Percentiles rank a stretch among this genome's conserved stretches.
phyloP scores from a whole-genome alignment of 92 coral and sea anemone species.

The Umimayanthus kanabou region DNA sequence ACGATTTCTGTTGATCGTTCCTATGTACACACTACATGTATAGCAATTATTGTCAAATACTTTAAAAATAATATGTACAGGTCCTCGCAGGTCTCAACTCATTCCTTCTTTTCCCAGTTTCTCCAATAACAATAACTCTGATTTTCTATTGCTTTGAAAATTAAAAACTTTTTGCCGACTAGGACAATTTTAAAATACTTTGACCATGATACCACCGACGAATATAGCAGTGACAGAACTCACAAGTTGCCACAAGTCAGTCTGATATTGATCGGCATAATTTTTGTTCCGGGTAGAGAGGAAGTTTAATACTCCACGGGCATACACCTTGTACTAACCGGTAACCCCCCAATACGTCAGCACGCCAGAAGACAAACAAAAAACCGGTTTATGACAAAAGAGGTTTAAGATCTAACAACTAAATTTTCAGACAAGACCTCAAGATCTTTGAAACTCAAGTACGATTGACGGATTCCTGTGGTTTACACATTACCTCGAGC shows the following conservation, averaged over 20 bases:
- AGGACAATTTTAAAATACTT: background rate
- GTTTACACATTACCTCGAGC: background rate
- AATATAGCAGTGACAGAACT: background rate
- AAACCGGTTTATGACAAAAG: background rate
- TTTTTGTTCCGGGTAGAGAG: background rate
- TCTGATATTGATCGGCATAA: background rate
- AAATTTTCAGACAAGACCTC: background rate
- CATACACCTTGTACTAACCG: background rate
- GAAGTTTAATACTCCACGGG: background rate
- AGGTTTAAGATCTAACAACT: background rate
- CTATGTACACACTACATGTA: background rate
- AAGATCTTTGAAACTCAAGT: too few relatives aligned
- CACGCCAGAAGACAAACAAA: background rate
- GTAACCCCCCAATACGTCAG: background rate
- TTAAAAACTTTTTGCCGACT: background rate
- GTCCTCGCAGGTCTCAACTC: too few relatives aligned
- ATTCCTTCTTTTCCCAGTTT: too few relatives aligned
- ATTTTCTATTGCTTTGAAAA: background rate
- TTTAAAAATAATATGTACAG: background rate
- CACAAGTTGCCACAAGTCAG: background rate
- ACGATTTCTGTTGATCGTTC: background rate
- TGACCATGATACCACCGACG: background rate
- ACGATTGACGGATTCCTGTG: background rate
- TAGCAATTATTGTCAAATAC: background rate
- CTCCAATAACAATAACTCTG: background rate